A percentile compares a stretch with the other conserved stretches of the same genome.
Evolutionary conservation across 2,888 invertebrate species (phyloP).

Genomic region (Lypha dubia): DNA sequence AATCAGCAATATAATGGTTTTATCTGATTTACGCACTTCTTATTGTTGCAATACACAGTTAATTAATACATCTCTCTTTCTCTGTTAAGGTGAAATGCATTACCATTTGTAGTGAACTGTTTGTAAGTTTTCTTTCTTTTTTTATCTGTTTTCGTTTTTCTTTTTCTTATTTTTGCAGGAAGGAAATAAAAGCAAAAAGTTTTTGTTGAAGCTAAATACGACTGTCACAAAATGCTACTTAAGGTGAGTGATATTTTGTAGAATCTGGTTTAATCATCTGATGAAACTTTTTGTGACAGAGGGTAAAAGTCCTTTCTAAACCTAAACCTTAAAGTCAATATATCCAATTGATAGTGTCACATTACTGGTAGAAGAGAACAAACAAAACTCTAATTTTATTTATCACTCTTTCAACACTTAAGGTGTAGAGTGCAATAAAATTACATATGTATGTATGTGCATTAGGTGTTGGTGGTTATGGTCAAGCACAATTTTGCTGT

Average conservation of each 20-base stretch:
- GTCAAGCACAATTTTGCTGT: constrained; percentile 68
- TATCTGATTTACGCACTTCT: constrained; percentile 73
- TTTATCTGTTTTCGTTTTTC: constrained; percentile 7
- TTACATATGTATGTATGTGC: too few relatives aligned
- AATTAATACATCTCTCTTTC: constrained; percentile 70
- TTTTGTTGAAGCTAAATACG: neutral
- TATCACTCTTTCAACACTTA: neutral
- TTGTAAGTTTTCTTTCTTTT: too few relatives aligned
- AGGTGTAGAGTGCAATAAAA: constrained; percentile 10
- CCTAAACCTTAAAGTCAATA: too few relatives aligned
- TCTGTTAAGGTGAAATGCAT: constrained; percentile 42
- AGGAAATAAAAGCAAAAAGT: neutral
- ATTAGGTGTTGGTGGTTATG: constrained; percentile 69
- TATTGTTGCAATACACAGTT: constrained; percentile 57
- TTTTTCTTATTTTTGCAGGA: neutral
- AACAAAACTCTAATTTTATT: neutral
- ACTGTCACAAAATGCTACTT: neutral
- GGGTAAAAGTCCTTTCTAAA: neutral
- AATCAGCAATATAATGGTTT: constrained; percentile 63
- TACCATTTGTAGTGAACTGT: constrained; percentile 32
- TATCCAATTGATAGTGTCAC: too few relatives aligned
- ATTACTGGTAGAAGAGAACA: neutral
- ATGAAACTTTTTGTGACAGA: too few relatives aligned
- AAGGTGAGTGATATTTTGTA: neutral
- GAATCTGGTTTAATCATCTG: too few relatives aligned